Base-by-base conservation (phyloP, 2,888 invertebrate genomes). In the Apomyelois bistriatella region DNA sequence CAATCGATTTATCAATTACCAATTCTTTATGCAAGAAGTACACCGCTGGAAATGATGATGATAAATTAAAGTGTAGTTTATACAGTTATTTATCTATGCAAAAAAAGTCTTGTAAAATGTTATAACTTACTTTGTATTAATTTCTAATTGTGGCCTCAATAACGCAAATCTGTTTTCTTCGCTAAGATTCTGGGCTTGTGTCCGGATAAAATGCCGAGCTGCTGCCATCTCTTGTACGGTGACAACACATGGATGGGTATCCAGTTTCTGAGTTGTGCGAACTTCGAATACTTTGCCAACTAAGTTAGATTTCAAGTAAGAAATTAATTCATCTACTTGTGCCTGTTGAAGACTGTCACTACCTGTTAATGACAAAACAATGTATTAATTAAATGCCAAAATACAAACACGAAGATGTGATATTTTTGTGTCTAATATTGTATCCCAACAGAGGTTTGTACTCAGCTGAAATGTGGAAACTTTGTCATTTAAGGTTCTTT, bases 181-280 rank as follows among this genome's bases (percentile, higher is more conserved):
- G 0, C 94, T 93, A 53, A 97, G 79, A 66, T 93, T 93, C 64
- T 94, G 94, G 51, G 97, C 94, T 70, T 98, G 97, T 0, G 98
- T 97, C 52, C 96, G 93, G 52, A 99, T 94, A 72, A 99, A 98
- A 82, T 99, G 98, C 43, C 99, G 91, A 0, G 99, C 98, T 1
- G 98, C 96, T 0, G 97, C 98, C 98, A 99, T 98, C 85, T 99
- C 98, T 63, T 96, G 96, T 0, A 99, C 98, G 0, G 98, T 98
- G 1, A 99, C 93, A 0, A 98, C 96, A 77, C 98, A 99, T 0
- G 99, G 99, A 87, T 99, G 97, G 0, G 93, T 92, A 65, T 97
- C 97, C 40, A 99, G 89, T 53, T 96, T 93, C 35, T 93, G 93
- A 0, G 98, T 99, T 1, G 95, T 94, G 76, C 95, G 95, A 0